A percentile compares a stretch with the other conserved stretches of the same genome.
Conservation (phyloP, 2,888 invertebrate species). For the Lithophane semibrunnea region DNA sequence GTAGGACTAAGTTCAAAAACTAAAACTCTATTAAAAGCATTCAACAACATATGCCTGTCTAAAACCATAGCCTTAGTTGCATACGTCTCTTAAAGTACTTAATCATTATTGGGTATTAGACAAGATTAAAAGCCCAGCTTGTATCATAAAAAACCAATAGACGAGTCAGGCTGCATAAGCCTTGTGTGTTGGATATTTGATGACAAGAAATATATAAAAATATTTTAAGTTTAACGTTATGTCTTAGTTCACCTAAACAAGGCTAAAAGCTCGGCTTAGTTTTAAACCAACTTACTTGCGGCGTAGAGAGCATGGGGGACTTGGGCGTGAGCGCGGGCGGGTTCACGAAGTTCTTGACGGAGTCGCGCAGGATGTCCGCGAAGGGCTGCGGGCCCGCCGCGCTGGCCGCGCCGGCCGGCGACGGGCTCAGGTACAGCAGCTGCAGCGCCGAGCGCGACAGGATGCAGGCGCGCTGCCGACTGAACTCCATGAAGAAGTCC, state of each 20-base stretch:
- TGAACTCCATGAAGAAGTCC: conserved; percentile 98
- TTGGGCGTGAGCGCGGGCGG: too few relatives aligned
- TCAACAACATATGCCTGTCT: not conserved
- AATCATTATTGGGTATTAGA: not conserved
- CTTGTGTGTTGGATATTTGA: not conserved
- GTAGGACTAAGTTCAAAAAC: not conserved
- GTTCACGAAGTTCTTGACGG: too few relatives aligned
- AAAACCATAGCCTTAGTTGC: not conserved
- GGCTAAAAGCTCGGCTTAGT: not conserved
- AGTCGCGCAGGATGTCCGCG: too few relatives aligned
- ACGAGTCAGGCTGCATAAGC: not conserved
- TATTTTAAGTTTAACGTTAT: too few relatives aligned
- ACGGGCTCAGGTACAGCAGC: conserved; percentile 92
- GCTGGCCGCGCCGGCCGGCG: conserved; percentile 81
- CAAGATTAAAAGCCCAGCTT: not conserved
- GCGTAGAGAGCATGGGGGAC: too few relatives aligned
- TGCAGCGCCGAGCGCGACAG: conserved; percentile 97
- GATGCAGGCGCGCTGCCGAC: conserved; percentile 96
- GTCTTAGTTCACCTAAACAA: too few relatives aligned
- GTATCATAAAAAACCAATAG: not conserved
- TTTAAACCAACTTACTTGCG: too few relatives aligned
- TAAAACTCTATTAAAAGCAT: not conserved
- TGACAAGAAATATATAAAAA: not conserved
- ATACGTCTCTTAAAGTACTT: not conserved
- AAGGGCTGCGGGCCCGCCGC: conserved; percentile 40